Base-by-base conservation (phyloP, 2,113 vertebrate genomes). In the Atherinomorus stipes region DNA sequence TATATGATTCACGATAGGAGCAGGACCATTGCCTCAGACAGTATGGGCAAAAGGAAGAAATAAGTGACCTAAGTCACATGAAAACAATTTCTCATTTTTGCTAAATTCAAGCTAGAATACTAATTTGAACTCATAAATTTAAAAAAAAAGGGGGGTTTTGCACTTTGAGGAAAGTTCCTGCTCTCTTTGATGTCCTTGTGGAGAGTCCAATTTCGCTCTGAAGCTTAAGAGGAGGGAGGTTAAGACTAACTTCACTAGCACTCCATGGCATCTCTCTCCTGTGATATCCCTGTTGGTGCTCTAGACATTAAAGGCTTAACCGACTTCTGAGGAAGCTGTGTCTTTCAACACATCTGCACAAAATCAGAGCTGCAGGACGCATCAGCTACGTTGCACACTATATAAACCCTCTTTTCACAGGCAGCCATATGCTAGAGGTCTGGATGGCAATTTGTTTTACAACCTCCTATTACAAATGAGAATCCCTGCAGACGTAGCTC, bases 261-360 rank as follows among this genome's bases (percentile, higher is more conserved):
- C 74, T 25, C 64, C 69, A 51, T 64, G 71, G 75, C 61, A 6
- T 66, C 66, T 78, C 60, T 3, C 54, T 78, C 83, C 80, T 80
- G 61, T 77, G 74, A 77, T 80, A 53, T 79, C 82, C 70, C 76
- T 61, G 59, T 76, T 65, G 31, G 49, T 34, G 18, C 54, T 25
- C 52, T 26, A 47, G 69, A 84, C 87, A 85, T 92, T 87, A 92
- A 91, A 90, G 85, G 64, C 66, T 89, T 77, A 83, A 86, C 23
- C 1, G 28, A 79, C 87, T 88, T 89, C 80, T 89, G 80, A 91
- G 76, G 87, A 71, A 75, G 66, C 53, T 80, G 67, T 62, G 67
- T 80, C 76, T 73, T 71, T 64, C 62, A 56, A 71, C 84, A 88
- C 79, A 78, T 84, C 67, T 88, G 81, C 74, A 84, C 23, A 18